Percentiles rank a stretch among this genome's conserved stretches.
These are phyloP conservation scores for Stenoptilia bipunctidactyla DNA, from an alignment of 2,888 invertebrate genomes.

Conservation along the genomic window DNA sequence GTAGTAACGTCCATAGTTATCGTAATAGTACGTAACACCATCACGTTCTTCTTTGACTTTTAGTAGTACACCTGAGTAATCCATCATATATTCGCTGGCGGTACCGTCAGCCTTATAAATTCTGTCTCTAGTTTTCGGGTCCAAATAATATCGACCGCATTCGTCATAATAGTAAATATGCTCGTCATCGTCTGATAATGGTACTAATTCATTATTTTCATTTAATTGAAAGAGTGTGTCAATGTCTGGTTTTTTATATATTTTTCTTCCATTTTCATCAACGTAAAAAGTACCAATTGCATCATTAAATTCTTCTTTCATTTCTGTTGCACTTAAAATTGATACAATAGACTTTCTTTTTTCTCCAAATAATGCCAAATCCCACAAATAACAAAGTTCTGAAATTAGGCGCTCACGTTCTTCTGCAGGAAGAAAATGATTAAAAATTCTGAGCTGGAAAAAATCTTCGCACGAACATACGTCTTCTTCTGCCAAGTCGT, in stretches of 20 bases:
- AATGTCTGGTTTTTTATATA: constrained; percentile 42
- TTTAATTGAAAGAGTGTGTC: constrained; percentile 43
- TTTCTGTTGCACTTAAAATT: constrained; percentile 45
- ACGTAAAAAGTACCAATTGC: constrained; percentile 46
- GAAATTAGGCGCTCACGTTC: constrained; percentile 48
- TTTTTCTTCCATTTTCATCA: constrained; percentile 50
- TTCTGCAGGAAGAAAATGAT: constrained; percentile 38
- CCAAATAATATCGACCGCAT: constrained; percentile 53
- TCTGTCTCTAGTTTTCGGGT: constrained; percentile 37
- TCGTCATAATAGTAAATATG: constrained; percentile 54
- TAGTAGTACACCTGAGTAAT: constrained; percentile 41
- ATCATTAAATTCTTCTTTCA: constrained; percentile 49
- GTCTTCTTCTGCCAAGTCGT: constrained; percentile 27
- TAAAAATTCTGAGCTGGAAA: constrained; percentile 49
- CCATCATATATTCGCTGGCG: constrained; percentile 59
- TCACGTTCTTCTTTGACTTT: constrained; percentile 50
- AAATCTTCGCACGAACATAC: constrained; percentile 46
- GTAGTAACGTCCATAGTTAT: constrained; percentile 55
- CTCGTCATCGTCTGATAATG: constrained; percentile 39
- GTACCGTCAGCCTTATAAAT: constrained; percentile 48
- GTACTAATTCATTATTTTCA: constrained; percentile 44
- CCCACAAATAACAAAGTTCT: constrained; percentile 52
- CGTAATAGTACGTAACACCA: constrained; percentile 46
- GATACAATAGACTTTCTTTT: constrained; percentile 49
- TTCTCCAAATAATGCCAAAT: constrained; percentile 43